Conservation (phyloP, 92 coral and sea anemone species). For the Diadumene lineata region DNA sequence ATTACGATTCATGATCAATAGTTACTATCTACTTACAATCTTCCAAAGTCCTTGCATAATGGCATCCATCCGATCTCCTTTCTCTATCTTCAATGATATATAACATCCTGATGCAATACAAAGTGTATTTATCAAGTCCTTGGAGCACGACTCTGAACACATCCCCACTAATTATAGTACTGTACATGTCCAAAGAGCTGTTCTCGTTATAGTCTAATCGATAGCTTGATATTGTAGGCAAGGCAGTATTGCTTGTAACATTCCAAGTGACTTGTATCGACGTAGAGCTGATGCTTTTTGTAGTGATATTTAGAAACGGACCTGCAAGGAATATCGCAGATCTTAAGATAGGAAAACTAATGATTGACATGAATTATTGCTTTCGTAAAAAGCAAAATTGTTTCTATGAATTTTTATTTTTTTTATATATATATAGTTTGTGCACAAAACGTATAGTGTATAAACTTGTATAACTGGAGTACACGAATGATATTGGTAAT, state of each 20-base stretch:
- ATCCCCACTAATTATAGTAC: conserved; percentile 8
- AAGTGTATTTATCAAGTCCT: conserved; percentile 33
- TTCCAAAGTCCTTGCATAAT: conserved; percentile 40
- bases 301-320: conserved; percentile 12
- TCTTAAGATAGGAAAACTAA: too few relatives aligned
- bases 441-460: too few relatives aligned
- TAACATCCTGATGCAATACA: conserved; percentile 47
- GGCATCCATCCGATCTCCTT: conserved; percentile 30
- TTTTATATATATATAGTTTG: too few relatives aligned
- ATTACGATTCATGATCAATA: not conserved
- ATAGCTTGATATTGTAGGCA: conserved; percentile 27
- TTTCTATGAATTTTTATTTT: too few relatives aligned
- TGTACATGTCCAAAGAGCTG: conserved; percentile 12
- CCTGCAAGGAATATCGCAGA: conserved; percentile 17
- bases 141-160: conserved; percentile 9
- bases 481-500: too few relatives aligned
- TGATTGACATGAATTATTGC: too few relatives aligned
- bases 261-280: conserved; percentile 22
- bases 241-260: not conserved
- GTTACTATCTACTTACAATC: conserved; percentile 25
- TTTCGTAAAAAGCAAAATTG: too few relatives aligned
- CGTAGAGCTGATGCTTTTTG: conserved; percentile 21
- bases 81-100: conserved; percentile 32
- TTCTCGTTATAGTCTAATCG: conserved; percentile 37
- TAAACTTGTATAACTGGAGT: too few relatives aligned